Conservation (phyloP, 2,797 vertebrate species). For the Artibeus jamaicensis region DNA sequence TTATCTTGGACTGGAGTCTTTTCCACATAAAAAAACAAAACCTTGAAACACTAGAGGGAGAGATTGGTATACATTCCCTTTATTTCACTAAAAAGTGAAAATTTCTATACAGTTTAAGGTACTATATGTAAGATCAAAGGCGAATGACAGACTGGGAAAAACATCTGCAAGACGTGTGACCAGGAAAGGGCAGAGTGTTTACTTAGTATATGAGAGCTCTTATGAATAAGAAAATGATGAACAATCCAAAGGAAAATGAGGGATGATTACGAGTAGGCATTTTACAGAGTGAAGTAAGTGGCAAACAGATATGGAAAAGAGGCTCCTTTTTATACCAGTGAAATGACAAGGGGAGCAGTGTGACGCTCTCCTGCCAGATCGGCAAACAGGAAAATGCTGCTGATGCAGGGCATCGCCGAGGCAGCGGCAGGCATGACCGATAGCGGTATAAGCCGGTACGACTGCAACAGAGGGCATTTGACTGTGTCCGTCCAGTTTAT, state of each 20-base stretch:
- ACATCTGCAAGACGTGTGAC: not conserved
- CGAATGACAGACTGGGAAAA: not conserved
- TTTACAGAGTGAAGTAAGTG: not conserved
- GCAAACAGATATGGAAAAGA: not conserved
- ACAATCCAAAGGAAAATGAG: not conserved
- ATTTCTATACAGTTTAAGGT: not conserved
- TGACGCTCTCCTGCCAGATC: not conserved
- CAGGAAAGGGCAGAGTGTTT: not conserved
- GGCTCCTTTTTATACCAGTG: not conserved
- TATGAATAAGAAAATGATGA: conserved; percentile 15
- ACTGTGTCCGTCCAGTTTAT: not conserved
- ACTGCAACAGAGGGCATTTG: not conserved
- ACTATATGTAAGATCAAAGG: conserved; percentile 21
- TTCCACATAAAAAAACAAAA: conserved; percentile 40
- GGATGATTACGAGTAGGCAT: not conserved
- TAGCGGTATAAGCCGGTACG: fast-evolving
- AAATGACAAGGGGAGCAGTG: not conserved
- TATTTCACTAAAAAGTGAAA: not conserved
- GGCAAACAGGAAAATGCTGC: not conserved
- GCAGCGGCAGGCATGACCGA: fast-evolving
- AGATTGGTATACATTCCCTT: not conserved
- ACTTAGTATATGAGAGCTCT: not conserved
- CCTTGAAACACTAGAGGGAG: not conserved
- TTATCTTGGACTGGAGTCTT: not conserved
- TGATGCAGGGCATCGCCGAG: not conserved